Conservation (phyloP, 1,140 invertebrate genomes). For the Drosophila suzukii region DNA sequence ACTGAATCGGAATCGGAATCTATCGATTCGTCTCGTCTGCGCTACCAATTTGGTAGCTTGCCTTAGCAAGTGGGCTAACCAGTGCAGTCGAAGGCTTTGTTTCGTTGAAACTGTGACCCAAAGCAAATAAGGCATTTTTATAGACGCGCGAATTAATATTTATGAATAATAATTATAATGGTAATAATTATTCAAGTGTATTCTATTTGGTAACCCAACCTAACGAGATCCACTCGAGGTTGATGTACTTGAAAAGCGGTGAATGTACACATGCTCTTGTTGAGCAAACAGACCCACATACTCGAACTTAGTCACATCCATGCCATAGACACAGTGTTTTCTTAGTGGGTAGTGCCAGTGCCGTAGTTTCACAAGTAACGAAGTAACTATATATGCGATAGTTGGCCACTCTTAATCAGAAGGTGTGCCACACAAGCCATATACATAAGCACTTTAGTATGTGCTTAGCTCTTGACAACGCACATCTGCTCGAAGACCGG, state of each 20-base stretch:
- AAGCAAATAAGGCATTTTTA: conserved; percentile 62
- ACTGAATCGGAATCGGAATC: background rate
- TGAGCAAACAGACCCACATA: conserved; percentile 49
- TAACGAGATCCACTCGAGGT: conserved; percentile 62
- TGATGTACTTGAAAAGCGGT: conserved; percentile 49
- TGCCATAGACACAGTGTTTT: conserved; percentile 26
- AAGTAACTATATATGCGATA: conserved; percentile 16
- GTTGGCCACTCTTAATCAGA: conserved; percentile 22
- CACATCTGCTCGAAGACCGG: conserved; percentile 36
- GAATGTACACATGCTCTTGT: conserved; percentile 32
- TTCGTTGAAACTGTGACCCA: conserved; percentile 8
- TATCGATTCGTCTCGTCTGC: conserved; percentile 36
- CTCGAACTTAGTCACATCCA: conserved; percentile 34
- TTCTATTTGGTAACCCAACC: conserved; percentile 62
- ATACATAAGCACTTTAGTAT: background rate
- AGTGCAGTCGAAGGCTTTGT: conserved; percentile 66
- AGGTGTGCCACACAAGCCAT: conserved; percentile 36
- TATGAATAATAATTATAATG: conserved; percentile 58
- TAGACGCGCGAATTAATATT: conserved; percentile 52
- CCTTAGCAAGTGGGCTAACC: conserved; percentile 64
- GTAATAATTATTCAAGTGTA: conserved; percentile 51
- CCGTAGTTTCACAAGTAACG: conserved; percentile 26
- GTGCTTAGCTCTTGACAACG: conserved; percentile 35
- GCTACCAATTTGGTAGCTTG: conserved; percentile 35
- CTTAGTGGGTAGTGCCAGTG: conserved; percentile 44